Base-by-base conservation (phyloP, 2,797 vertebrate genomes). In the Brachymystax lenok region DNA sequence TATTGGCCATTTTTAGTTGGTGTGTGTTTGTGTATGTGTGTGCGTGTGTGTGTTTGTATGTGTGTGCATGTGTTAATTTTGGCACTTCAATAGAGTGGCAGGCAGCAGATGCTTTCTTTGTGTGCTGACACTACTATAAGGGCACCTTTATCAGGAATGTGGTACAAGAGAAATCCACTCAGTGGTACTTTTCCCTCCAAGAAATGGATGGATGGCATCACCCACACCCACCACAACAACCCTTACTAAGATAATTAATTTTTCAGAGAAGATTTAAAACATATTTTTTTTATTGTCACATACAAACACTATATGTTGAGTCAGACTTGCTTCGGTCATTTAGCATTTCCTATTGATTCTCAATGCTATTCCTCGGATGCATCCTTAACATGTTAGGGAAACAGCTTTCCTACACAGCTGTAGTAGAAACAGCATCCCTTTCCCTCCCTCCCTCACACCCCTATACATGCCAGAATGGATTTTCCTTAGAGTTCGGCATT, bases 391-490 rank as follows among this genome's bases (percentile, higher is more conserved):
- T 17, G 19, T 59, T 59, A n/a, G 56, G 56, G 19, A 59, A 59
- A 59, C 56, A 59, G 56, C 56, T 59, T 59, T 59, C 17, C 5
- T 19, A 13, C 0, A 19, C n/a, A 59, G 8, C 56, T 2, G 56
- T 19, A 21, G 56, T 21, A 1, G 3, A 21, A 59, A 59, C n/a
- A 46, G 40, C 40, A 12, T 46, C 40, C 10, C 40, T 46, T 33
- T 3, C 28, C 0, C n/a, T 21, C 64, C 30, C 10, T 6, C 54
- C 27, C 27, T 51, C 79, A 73, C 71, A 74, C 80, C 85, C 83
- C 82, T 83, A 78, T 59, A 81, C n/a, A 78, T 1, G 28, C 56
- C 70, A 77, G 69, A 82, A 87, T 82, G 74, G 75, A 87, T 86
- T 78, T 56, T 54, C 79, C 77, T 84, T 73, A 1, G 66, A 78